Percentiles rank a stretch among this genome's conserved stretches.
Conservation (phyloP, 1,140 invertebrate species). For the Bradysia coprophila region DNA sequence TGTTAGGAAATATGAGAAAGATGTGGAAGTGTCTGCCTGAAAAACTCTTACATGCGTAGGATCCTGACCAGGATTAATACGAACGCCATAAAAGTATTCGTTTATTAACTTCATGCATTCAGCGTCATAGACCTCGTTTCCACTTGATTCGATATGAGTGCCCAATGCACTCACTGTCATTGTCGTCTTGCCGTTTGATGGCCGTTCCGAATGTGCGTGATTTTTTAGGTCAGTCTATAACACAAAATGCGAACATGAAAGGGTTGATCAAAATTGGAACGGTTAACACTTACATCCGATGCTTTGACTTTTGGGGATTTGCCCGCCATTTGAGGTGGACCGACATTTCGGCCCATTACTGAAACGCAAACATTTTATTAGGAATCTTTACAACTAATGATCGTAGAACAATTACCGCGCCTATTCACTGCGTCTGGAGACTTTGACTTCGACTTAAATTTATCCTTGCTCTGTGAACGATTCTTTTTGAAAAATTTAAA, state of each 20-base stretch:
- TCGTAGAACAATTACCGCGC: background rate
- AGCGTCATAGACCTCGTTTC: slow-evolving; percentile 66
- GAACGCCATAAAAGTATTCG: slow-evolving; percentile 90
- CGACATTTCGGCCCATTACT: slow-evolving; percentile 20
- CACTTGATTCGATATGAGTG: slow-evolving; percentile 49
- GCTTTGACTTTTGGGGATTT: slow-evolving; percentile 13
- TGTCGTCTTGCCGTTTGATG: slow-evolving; percentile 40
- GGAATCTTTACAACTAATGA: too few species aligned
- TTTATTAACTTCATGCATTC: slow-evolving; percentile 86
- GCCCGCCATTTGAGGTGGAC: slow-evolving; percentile 17
- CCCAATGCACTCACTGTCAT: slow-evolving; percentile 44
- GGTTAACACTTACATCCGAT: slow-evolving; percentile 1
- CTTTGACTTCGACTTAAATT: slow-evolving; percentile 7
- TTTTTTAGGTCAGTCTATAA: background rate
- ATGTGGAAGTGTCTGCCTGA: too few species aligned
- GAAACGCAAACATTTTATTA: background rate
- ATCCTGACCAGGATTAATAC: slow-evolving; percentile 93
- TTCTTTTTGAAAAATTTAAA: slow-evolving; percentile 49
- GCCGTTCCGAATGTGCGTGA: slow-evolving; percentile 33
- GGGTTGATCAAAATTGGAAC: background rate
- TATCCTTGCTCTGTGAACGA: slow-evolving; percentile 20
- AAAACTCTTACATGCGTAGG: slow-evolving; percentile 88
- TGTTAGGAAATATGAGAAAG: too few species aligned
- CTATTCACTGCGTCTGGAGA: background rate
- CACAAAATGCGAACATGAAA: too few species aligned